These are phyloP conservation scores for Sminthurides bifidus DNA, from an alignment of 1,140 invertebrate genomes.

Conservation along the genomic window DNA sequence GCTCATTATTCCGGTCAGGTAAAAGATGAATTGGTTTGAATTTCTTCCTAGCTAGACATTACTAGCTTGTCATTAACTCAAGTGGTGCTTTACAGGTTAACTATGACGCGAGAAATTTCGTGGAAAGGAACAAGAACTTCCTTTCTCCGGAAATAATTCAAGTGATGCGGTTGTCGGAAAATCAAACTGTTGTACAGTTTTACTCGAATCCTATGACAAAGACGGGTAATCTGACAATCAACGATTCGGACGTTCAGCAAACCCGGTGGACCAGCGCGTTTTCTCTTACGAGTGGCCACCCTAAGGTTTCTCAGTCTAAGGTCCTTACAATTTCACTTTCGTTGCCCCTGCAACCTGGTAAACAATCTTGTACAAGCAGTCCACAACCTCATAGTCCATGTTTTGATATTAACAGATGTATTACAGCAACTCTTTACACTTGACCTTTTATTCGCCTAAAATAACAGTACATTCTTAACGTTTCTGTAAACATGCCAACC, in stretches of 20 bases:
- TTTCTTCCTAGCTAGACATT: neutral
- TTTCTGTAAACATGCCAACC: too few species aligned
- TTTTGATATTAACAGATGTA: too few species aligned
- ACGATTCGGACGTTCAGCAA: conserved; percentile 33
- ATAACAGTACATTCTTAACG: too few species aligned
- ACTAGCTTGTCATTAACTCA: neutral
- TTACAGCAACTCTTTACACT: too few species aligned
- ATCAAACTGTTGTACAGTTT: conserved; percentile 57
- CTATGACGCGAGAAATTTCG: conserved; percentile 67
- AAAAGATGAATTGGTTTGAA: neutral
- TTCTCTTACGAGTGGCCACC: conserved; percentile 32
- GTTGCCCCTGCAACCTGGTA: too few species aligned
- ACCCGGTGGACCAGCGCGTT: conserved; percentile 35
- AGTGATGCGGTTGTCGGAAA: conserved; percentile 59
- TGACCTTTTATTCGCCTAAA: too few species aligned
- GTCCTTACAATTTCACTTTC: too few species aligned
- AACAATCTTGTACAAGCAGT: too few species aligned
- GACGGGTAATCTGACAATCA: conserved; percentile 57
- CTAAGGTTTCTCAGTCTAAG: conserved; percentile 1
- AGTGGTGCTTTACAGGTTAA: conserved; percentile 34
- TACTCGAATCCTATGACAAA: conserved; percentile 78
- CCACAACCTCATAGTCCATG: too few species aligned
- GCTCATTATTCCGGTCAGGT: conserved; percentile 74
- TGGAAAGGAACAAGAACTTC: conserved; percentile 78
- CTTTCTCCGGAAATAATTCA: conserved; percentile 63